Percentiles rank a stretch among this genome's conserved stretches.
Evolutionary conservation across 2,797 vertebrate genomes (phyloP).

Genomic region (Cyprinella venusta): DNA sequence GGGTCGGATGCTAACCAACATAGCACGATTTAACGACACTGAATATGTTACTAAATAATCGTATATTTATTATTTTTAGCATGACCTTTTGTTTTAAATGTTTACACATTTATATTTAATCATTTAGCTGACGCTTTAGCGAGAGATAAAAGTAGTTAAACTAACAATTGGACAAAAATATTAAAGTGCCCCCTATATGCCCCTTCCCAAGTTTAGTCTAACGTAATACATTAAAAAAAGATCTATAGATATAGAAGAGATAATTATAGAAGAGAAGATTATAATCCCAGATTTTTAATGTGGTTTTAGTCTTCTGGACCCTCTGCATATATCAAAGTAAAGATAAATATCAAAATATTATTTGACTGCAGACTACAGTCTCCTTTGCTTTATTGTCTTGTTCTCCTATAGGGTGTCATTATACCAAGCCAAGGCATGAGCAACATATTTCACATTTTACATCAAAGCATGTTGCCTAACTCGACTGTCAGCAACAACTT

Average conservation of each 20-base stretch:
- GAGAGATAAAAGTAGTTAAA: too few species aligned
- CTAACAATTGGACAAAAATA: too few species aligned
- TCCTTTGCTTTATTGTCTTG: neutral
- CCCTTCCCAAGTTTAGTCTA: too few species aligned
- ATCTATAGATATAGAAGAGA: too few species aligned
- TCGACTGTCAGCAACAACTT: neutral
- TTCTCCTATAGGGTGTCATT: neutral
- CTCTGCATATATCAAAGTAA: neutral
- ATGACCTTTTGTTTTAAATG: neutral
- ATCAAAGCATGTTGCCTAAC: neutral
- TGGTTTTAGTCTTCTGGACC: neutral
- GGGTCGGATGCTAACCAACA: neutral
- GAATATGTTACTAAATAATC: neutral
- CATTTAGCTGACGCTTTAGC: too few species aligned
- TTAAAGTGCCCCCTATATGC: too few species aligned
- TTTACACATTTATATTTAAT: too few species aligned
- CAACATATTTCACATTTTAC: neutral
- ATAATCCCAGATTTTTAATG: too few species aligned
- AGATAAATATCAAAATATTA: too few species aligned
- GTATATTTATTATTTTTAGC: neutral
- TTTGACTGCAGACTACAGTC: neutral
- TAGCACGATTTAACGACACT: neutral
- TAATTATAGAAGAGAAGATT: too few species aligned
- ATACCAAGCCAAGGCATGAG: constrained; percentile 17
- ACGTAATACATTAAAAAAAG: too few species aligned